Base-by-base conservation (phyloP, 2,888 invertebrate genomes). In the Coelogynopora nodosa region DNA sequence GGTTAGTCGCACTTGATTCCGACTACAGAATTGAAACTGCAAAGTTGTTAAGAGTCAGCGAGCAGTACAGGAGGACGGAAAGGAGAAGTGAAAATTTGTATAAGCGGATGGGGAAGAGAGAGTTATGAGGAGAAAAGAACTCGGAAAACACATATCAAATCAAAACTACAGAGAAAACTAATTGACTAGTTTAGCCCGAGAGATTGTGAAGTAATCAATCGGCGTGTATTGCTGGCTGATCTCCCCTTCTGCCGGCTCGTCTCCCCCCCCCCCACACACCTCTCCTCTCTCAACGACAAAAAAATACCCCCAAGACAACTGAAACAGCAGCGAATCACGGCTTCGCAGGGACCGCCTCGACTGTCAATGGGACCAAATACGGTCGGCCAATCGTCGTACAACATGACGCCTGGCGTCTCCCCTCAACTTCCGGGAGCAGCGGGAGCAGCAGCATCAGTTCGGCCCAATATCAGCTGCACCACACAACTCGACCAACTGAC, bases 151-250 rank as follows among this genome's bases (percentile, higher is more conserved):
- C 74, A 74, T 74, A 74, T 74, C 74, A 74, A 74, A 74, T 74
- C 23, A 74, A 74, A 74, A 74, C 27, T 26, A 74, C 2, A 26
- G 74, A 5, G 5, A 74, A 74, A 74, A 74, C 74, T 74, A 74
- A 74, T 74, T 74, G 74, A 74, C 74, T 74, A 23, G 74, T 74
- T 74, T 74, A 74, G 74, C 23, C 74, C 74, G 27, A 74, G 74
- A 74, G 74, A 74, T 74, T 74, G 74, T 74, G 74, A 74, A 74
- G 74, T 74, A 74, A 74, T 74, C 74, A 74, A 74, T 74, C 23
- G 74, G 74, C 23, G 74, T 74, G 18, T 74, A 26, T 2, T 10
- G 27, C 5, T n/a, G 23, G 74, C 74, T n/a, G 23, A 74, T 74
- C 74, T 49, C 49, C 49, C 49, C 49, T 49, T 49, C 49, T 49